Evolutionary conservation across 1,140 invertebrate species (phyloP).

Genomic region (Whitmania pigra): DNA sequence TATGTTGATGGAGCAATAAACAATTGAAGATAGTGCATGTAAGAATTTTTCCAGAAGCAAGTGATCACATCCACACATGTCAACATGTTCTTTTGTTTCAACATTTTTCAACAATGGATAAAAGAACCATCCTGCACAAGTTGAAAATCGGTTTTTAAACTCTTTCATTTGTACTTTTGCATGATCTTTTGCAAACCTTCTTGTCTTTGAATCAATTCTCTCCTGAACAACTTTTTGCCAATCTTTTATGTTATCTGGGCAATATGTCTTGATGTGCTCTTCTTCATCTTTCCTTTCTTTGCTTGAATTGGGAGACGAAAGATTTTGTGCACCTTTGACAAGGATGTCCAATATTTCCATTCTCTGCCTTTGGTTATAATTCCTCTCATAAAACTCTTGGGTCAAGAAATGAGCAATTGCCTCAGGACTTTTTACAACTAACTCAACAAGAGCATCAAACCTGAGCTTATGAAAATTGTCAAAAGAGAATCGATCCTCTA

Average conservation of each 20-base stretch:
- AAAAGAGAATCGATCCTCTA: conserved; percentile 9
- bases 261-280: background rate
- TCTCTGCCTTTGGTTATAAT: conserved; percentile 11
- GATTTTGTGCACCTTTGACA: background rate
- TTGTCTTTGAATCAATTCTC: conserved; percentile 1
- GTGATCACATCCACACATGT: background rate
- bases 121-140: conserved; percentile 9
- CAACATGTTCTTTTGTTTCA: background rate
- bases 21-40: background rate
- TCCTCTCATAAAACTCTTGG: conserved; percentile 8
- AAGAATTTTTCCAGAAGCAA: conserved; percentile 4
- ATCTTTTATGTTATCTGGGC: background rate
- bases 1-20: conserved; percentile 7
- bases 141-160: background rate
- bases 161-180: too few relatives aligned
- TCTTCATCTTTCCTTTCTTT: background rate
- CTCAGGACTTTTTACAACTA: conserved; percentile 4
- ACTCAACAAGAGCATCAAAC: background rate
- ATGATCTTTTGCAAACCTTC: background rate
- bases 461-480: background rate
- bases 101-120: conserved; percentile 4
- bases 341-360: conserved; percentile 10
- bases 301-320: background rate
- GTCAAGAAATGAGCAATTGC: conserved; percentile 5
- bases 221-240: background rate